A percentile compares a stretch with the other conserved stretches of the same genome.
Conservation (phyloP, 2,888 invertebrate genomes). For the Labia minor region DNA sequence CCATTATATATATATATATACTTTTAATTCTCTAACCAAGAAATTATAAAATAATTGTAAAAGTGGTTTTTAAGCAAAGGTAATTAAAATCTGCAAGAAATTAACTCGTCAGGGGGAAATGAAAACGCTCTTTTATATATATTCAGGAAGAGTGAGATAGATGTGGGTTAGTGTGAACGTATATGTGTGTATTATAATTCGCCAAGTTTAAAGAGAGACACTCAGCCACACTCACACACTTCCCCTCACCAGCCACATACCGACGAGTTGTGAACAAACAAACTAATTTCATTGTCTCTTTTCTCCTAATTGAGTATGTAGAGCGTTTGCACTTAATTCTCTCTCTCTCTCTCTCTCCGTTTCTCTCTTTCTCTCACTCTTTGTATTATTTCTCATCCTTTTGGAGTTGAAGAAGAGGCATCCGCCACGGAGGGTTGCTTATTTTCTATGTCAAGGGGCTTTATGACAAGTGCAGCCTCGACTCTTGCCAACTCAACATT, state of each 20-base stretch:
- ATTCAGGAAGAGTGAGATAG: background rate
- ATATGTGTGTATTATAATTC: background rate
- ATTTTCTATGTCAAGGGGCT: background rate
- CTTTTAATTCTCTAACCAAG: background rate
- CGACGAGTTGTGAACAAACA: constrained; percentile 8
- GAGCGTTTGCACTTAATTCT: constrained; percentile 13
- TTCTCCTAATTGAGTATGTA: constrained; percentile 13
- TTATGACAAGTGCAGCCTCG: constrained; percentile 3
- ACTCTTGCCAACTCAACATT: background rate
- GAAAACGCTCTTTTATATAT: too few species aligned
- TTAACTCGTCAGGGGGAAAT: background rate
- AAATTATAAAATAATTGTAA: background rate
- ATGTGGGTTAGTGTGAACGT: background rate
- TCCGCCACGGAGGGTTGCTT: background rate
- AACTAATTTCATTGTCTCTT: constrained; percentile 7
- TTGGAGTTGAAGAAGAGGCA: background rate
- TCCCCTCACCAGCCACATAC: background rate
- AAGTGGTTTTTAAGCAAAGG: background rate
- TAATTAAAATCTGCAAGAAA: constrained; percentile 13
- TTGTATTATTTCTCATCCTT: constrained; percentile 1
- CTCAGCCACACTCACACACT: background rate
- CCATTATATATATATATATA: too few species aligned
- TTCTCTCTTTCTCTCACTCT: constrained; percentile 1
- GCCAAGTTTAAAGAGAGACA: constrained; percentile 3
- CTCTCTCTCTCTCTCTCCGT: background rate